These are phyloP conservation scores for Gymnothorax javanicus DNA, from an alignment of 2,797 vertebrate genomes.

Conservation along the genomic window DNA sequence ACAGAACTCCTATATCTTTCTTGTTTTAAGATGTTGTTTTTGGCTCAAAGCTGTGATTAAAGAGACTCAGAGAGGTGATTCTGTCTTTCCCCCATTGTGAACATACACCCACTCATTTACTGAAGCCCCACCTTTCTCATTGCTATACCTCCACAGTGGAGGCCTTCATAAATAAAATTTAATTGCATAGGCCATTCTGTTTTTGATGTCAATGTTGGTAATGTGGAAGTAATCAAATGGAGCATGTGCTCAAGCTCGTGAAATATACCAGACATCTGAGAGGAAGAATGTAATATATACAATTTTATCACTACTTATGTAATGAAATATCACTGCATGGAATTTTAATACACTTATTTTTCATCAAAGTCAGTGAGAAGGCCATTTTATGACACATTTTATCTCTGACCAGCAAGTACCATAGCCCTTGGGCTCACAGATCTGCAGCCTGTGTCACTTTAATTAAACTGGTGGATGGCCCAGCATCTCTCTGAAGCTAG, in stretches of 20 bases:
- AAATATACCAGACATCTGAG: not conserved
- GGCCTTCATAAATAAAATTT: not conserved
- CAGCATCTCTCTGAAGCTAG: not conserved
- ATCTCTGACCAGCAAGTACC: not conserved
- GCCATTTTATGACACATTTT: no score
- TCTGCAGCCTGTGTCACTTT: not conserved
- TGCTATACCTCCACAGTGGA: not conserved
- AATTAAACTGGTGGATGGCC: not conserved
- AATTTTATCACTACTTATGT: not conserved
- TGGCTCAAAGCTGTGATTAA: not conserved
- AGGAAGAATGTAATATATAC: not conserved
- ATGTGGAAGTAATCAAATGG: not conserved
- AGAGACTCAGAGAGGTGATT: not conserved
- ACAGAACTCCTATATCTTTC: not conserved
- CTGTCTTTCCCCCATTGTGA: no score
- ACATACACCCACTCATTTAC: not conserved
- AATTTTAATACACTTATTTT: not conserved
- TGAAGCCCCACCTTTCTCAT: not conserved
- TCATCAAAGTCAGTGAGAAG: not conserved
- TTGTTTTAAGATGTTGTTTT: constrained; percentile 9
- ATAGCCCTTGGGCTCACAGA: not conserved
- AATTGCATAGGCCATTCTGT: not conserved
- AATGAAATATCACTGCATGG: not conserved
- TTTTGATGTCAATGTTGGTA: not conserved
- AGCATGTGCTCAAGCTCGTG: not conserved